Evolutionary conservation across 1,140 invertebrate species (phyloP), one percentile per base, ranked within the genome.

Genomic region (Leptinotarsa defecta): DNA sequence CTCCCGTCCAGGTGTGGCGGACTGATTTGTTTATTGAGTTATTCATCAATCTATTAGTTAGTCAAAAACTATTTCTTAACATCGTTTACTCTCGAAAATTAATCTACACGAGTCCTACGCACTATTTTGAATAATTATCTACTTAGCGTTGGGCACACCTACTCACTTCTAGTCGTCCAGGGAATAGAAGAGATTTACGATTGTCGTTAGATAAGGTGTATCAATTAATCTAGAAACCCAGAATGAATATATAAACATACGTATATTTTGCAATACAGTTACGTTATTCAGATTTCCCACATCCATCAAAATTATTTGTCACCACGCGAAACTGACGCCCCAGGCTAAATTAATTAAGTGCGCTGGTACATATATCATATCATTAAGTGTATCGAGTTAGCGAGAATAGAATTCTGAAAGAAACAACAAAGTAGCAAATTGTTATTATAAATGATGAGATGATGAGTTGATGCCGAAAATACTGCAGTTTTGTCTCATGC

Each of bases 181-280:
- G 52, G 52, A 57, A 57, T 15, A 57, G 52, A 17, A 17, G 52
- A 57, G 52, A 57, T 57, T 57, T 57, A 57, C 52, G 52, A 57
- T 57, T 17, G 52, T 57, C 5, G 52, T n/a, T 57, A 57, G 52
- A 57, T 57, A 57, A 57, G 52, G n/a, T 57, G 52, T 57, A 57
- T 57, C 52, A 57, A 57, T 57, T 57, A 57, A 57, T 57, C 52
- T 57, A 57, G 52, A 57, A n/a, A 57, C n/a, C n/a, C 52, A 17
- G n/a, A 57, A 17, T 57, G 52, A 57, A 57, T 57, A 57, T 57
- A 57, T 57, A 57, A 57, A 57, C 52, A 57, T n/a, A 19, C 52
- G 52, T 6, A 57, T 57, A 57, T 57, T 57, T 57, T 17, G 52
- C 13, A 57, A 57, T 57, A 13, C 15, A 17, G 52, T 57, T 57